phyloP scores from a whole-genome alignment of 2,888 invertebrate genomes.

The Dolomedes plantarius region DNA sequence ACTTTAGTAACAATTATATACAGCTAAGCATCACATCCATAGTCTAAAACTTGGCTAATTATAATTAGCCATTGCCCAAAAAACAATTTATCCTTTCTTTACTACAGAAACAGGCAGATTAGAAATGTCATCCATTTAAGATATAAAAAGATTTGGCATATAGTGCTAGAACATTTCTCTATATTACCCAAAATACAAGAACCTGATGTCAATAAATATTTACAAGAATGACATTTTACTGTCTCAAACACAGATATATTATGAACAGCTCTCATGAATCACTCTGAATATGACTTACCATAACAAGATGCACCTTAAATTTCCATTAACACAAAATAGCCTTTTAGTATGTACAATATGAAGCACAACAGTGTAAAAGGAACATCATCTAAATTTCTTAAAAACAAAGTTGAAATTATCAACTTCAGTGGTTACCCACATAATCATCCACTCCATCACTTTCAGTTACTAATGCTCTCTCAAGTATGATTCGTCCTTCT shows the following conservation, averaged over 20 bases:
- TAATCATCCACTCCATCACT: slow-evolving; percentile 88
- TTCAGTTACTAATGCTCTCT: slow-evolving; percentile 96
- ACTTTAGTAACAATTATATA: too few relatives aligned
- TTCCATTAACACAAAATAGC: neutral
- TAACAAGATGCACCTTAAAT: neutral
- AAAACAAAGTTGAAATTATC: neutral
- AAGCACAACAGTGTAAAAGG: slow-evolving; percentile 13
- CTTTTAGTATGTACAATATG: neutral
- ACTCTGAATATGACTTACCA: neutral
- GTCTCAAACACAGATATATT: neutral
- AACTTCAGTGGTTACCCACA: slow-evolving; percentile 45
- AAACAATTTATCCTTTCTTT: too few relatives aligned
- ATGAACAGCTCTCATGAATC: neutral
- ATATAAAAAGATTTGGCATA: slow-evolving; percentile 11
- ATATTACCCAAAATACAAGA: neutral
- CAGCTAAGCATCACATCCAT: too few relatives aligned
- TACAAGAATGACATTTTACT: neutral
- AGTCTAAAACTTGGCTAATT: too few relatives aligned
- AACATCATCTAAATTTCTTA: neutral
- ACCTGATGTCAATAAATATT: neutral
- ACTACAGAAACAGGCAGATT: slow-evolving; percentile 13
- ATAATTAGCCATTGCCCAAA: too few relatives aligned
- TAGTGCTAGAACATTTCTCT: neutral
- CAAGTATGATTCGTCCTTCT: slow-evolving; percentile 83
- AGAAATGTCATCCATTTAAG: neutral